These are phyloP conservation scores for Passerina amoena DNA, from an alignment of 2,113 vertebrate genomes.

Conservation along the genomic window DNA sequence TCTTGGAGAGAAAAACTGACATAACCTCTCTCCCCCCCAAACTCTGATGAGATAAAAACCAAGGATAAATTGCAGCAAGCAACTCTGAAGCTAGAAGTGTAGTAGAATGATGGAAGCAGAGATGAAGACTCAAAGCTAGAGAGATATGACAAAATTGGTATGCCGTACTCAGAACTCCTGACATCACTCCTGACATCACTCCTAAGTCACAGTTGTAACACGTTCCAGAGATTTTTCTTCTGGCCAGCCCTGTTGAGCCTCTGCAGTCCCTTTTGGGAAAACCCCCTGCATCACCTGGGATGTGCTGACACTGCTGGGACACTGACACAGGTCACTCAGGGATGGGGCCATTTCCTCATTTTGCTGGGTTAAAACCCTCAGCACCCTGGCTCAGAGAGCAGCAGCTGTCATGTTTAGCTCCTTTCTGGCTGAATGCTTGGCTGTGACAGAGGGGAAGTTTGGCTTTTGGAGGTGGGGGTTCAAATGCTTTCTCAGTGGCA, in stretches of 20 bases:
- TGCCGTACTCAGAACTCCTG: not conserved
- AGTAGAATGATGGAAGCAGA: not conserved
- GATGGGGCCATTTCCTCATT: not conserved
- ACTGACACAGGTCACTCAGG: not conserved
- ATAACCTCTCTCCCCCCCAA: rapidly evolving
- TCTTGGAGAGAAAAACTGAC: not conserved
- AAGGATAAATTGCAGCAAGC: not conserved
- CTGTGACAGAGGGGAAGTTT: not conserved
- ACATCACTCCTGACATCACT: rapidly evolving
- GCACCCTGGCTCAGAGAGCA: not conserved
- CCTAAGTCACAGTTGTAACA: not conserved
- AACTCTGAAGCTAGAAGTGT: not conserved
- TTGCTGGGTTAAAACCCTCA: slow-evolving; percentile 51
- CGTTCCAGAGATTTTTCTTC: not conserved
- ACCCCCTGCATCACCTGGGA: not conserved
- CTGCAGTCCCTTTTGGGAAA: slow-evolving; percentile 16
- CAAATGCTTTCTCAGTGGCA: not conserved
- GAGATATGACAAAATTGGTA: not conserved
- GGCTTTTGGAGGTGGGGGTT: not conserved
- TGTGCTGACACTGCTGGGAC: slow-evolving; percentile 33
- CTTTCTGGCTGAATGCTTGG: not conserved
- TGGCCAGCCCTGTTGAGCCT: slow-evolving; percentile 27
- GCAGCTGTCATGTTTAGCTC: not conserved
- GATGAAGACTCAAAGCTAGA: not conserved
- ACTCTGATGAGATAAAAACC: not conserved